Conservation (phyloP, 2,113 vertebrate species). For the Embiotoca jacksoni region DNA sequence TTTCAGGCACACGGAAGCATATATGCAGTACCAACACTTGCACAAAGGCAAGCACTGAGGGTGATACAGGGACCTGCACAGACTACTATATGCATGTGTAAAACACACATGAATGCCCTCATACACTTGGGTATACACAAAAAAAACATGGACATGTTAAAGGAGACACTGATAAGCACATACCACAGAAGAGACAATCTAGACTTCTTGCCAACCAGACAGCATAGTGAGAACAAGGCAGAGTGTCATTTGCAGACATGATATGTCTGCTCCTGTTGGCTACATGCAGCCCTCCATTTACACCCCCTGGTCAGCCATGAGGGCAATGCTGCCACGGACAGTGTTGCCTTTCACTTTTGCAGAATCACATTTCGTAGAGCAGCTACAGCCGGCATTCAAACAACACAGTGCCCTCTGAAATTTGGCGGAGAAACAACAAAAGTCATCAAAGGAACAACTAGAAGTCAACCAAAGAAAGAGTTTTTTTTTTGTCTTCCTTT, state of each 20-base stretch:
- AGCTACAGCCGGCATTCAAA: background rate
- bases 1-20: slow-evolving; percentile 26
- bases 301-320: background rate
- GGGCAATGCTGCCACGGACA: background rate
- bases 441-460: background rate
- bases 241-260: slow-evolving; percentile 56
- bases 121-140: background rate
- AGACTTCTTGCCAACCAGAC: slow-evolving; percentile 53
- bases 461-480: background rate
- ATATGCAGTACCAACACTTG: background rate
- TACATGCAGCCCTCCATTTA: slow-evolving; percentile 7
- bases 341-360: slow-evolving; percentile 47
- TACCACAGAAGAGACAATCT: background rate
- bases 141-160: background rate
- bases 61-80: background rate
- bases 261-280: slow-evolving; percentile 34
- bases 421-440: background rate
- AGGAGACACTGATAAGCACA: background rate
- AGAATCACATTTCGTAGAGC: slow-evolving; percentile 43
- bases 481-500: background rate
- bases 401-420: background rate
- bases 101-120: background rate
- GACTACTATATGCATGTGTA: background rate
- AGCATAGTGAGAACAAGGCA: slow-evolving; percentile 67
- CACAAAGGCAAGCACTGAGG: background rate